Base-by-base conservation (phyloP, 2,113 vertebrate genomes). In the Myocastor coypus region DNA sequence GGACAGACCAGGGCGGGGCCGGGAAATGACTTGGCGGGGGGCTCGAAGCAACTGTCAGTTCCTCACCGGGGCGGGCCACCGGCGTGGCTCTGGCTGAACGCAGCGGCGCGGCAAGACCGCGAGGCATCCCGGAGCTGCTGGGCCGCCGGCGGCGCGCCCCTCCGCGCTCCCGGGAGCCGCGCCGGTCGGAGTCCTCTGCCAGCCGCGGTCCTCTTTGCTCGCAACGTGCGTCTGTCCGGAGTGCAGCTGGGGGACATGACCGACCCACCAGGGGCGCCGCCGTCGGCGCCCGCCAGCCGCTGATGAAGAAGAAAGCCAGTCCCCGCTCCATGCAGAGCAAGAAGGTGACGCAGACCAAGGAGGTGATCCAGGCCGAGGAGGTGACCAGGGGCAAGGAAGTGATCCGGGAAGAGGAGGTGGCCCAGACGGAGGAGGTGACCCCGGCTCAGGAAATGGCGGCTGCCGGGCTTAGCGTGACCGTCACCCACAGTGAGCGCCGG, bases 401-500 rank as follows among this genome's bases (percentile, higher is more conserved):
- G 92, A 0, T 20, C 42, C 19, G 0, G 11, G 20, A 3, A 5
- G 52, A 94, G 71, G 78, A 92, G 57, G 64, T 34, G 85, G 6
- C 26, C 78, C n/a, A 0, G 10, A 37, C 30, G 32, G 69, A 94
- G 46, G 85, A 81, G 63, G 63, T 20, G 71, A 37, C 64, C 46
- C 73, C 1, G 55, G 55, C 61, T 52, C 87, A 91, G 64, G 94
- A 95, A 42, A 94, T 91, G 88, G 95, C 94, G 71, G 81, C 92
- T 50, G 26, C 91, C 1, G 90, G 84, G 16, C 83, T 97, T 81
- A 92, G 28, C 80, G 61, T 97, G 95, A 97, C 83, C 26, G 83
- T 97, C 95, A 97, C 94, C 63, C 94, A 97, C 94, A 96, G 97
- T 97, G 83, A 97, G 97, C 52, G 34, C 32, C 28, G 22, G 89